These are phyloP conservation scores for Agrochola lychnidis DNA, from an alignment of 2,888 invertebrate genomes.

Conservation along the genomic window DNA sequence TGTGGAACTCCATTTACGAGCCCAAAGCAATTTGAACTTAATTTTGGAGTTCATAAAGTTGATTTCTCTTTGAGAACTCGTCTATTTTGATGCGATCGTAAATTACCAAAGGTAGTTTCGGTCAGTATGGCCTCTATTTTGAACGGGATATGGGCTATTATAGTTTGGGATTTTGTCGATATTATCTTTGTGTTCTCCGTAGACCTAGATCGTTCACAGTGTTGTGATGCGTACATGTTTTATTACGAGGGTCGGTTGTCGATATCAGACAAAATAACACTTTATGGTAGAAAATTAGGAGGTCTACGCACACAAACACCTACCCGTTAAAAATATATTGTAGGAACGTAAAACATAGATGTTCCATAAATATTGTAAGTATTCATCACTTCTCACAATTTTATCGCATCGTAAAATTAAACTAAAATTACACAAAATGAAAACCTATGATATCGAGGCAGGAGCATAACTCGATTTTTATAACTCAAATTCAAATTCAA, in stretches of 20 bases:
- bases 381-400: conserved; percentile 33
- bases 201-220: conserved; percentile 58
- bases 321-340: background rate
- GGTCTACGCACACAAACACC: background rate
- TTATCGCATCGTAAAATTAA: conserved; percentile 39
- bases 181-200: conserved; percentile 47
- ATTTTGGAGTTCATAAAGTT: conserved; percentile 54
- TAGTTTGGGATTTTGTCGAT: conserved; percentile 33
- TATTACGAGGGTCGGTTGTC: conserved; percentile 57
- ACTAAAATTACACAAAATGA: conserved; percentile 2
- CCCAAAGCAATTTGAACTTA: conserved; percentile 60
- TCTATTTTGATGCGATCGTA: conserved; percentile 61
- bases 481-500: no score
- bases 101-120: conserved; percentile 61
- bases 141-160: conserved; percentile 45
- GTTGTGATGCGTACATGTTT: conserved; percentile 63
- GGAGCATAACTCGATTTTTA: background rate
- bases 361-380: conserved; percentile 28
- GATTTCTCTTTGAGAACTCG: conserved; percentile 56
- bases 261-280: conserved; percentile 54
- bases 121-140: conserved; percentile 53
- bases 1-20: conserved; percentile 52
- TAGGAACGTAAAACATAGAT: background rate
- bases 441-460: background rate
- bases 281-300: conserved; percentile 41